Percentiles rank a stretch among this genome's conserved stretches.
Conservation (phyloP, 2,113 vertebrate species). For the Casuarius casuarius region DNA sequence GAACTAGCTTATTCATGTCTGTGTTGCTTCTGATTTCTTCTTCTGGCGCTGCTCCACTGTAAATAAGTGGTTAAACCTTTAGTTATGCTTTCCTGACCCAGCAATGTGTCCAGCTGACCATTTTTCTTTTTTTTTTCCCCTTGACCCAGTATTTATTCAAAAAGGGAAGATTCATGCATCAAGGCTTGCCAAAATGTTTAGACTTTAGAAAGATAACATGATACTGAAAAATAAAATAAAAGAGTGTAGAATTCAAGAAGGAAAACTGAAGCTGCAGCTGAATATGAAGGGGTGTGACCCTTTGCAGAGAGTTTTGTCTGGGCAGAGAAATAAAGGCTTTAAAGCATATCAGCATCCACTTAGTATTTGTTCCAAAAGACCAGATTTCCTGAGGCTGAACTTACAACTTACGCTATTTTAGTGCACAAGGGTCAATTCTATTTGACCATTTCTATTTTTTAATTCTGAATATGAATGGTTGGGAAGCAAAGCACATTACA, state of each 20-base stretch:
- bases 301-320: neutral
- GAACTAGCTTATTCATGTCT: neutral
- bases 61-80: neutral
- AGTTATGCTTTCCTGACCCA: slow-evolving; percentile 14
- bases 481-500: slow-evolving; percentile 44
- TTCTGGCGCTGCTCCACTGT: neutral
- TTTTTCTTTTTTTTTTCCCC: neutral
- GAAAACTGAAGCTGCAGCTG: neutral
- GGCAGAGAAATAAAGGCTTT: neutral
- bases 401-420: slow-evolving; percentile 51
- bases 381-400: slow-evolving; percentile 43
- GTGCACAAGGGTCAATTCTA: slow-evolving; percentile 33
- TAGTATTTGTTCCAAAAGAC: slow-evolving; percentile 29
- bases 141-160: neutral
- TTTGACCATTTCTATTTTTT: slow-evolving; percentile 55
- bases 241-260: neutral
- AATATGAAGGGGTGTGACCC: neutral
- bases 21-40: neutral
- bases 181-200: neutral
- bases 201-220: neutral
- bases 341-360: slow-evolving; percentile 14
- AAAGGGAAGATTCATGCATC: neutral
- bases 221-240: neutral
- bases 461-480: slow-evolving; percentile 25
- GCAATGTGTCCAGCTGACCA: neutral